A percentile compares a stretch with the other conserved stretches of the same genome.
Conservation (phyloP, 1,140 invertebrate species). For the Gonatopus flavifemur region DNA sequence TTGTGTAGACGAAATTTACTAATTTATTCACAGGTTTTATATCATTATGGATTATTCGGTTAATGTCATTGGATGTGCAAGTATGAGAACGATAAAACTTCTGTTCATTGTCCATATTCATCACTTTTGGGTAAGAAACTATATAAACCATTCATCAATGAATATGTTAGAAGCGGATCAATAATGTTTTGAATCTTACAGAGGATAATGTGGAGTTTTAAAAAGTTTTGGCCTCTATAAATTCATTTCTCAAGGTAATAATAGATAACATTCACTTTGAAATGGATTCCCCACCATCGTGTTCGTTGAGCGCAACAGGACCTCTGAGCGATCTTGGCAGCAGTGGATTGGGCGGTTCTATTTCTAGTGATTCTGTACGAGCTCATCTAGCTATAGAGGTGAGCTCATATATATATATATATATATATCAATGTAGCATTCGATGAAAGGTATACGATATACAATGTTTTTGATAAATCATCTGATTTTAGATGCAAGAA, state of each 20-base stretch:
- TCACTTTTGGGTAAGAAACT: slow-evolving; percentile 31
- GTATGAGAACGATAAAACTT: slow-evolving; percentile 20
- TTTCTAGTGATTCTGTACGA: slow-evolving; percentile 56
- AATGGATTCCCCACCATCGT: slow-evolving; percentile 62
- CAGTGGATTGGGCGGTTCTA: slow-evolving; percentile 56
- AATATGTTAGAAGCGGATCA: neutral
- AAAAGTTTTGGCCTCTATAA: slow-evolving; percentile 27
- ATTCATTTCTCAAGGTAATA: slow-evolving; percentile 5
- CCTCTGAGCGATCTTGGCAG: slow-evolving; percentile 57
- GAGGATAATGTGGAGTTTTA: slow-evolving; percentile 33
- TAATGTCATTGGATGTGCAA: slow-evolving; percentile 21
- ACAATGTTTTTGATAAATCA: neutral
- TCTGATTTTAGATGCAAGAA: slow-evolving; percentile 61
- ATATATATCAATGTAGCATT: neutral
- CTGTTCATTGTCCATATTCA: slow-evolving; percentile 18
- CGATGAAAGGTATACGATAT: too few species aligned
- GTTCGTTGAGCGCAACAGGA: slow-evolving; percentile 57
- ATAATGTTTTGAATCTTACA: slow-evolving; percentile 9
- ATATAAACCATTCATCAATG: neutral
- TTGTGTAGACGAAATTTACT: slow-evolving; percentile 4
- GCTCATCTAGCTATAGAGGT: slow-evolving; percentile 56
- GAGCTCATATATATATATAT: slow-evolving; percentile 2
- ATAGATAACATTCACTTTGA: slow-evolving; percentile 15
- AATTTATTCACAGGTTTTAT: slow-evolving; percentile 8
- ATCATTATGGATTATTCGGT: slow-evolving; percentile 34